Conservation (phyloP, 2,888 invertebrate species). For the Sesamia inferens region DNA sequence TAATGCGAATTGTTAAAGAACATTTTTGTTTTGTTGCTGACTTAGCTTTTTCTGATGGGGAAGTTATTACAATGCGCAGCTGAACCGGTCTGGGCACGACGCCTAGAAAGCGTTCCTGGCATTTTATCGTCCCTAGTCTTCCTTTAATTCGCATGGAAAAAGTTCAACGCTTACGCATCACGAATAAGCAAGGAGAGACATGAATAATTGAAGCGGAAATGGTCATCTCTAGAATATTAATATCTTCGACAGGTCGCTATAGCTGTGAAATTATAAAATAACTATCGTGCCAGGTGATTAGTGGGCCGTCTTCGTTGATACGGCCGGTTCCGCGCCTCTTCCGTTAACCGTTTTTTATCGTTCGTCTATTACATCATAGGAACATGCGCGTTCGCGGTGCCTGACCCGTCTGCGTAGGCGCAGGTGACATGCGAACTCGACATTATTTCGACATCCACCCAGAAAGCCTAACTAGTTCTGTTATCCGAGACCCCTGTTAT, state of each 20-base stretch:
- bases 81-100: conserved; percentile 75
- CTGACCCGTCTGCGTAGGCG: conserved; percentile 85
- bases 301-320: conserved; percentile 71
- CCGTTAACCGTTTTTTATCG: conserved; percentile 83
- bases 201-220: conserved; percentile 77
- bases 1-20: conserved; percentile 70
- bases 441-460: conserved; percentile 79
- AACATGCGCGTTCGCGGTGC: conserved; percentile 74
- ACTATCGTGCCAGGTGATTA: conserved; percentile 75
- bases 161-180: conserved; percentile 68
- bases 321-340: conserved; percentile 83
- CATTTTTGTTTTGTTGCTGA: conserved; percentile 69
- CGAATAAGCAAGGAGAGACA: conserved; percentile 73
- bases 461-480: conserved; percentile 81
- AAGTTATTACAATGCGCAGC: conserved; percentile 77
- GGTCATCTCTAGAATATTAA: conserved; percentile 73
- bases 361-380: conserved; percentile 84
- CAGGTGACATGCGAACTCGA: conserved; percentile 85
- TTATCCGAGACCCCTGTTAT: conserved; percentile 85
- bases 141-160: conserved; percentile 74
- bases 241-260: conserved; percentile 59
- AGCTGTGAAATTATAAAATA: conserved; percentile 75
- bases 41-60: conserved; percentile 77
- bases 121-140: conserved; percentile 73
- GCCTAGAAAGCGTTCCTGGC: conserved; percentile 75